Evolutionary conservation across 2,888 invertebrate genomes (phyloP).

Genomic region (Listrodromus nycthemerus): DNA sequence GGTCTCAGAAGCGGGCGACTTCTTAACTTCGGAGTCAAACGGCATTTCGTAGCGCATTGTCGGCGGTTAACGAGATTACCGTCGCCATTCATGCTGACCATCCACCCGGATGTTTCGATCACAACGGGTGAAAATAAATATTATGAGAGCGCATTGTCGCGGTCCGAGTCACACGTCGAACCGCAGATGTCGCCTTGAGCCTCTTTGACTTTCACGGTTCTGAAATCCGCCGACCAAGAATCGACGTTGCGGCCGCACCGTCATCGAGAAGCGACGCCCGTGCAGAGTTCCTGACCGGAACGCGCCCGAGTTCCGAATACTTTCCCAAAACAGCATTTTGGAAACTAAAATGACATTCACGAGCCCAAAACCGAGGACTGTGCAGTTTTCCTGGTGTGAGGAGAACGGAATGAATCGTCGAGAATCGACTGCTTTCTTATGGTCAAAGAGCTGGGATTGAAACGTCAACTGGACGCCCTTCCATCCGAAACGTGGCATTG

Average conservation of each 20-base stretch:
- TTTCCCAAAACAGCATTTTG: conserved; percentile 47
- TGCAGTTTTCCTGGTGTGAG: conserved; percentile 43
- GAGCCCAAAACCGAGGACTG: conserved; percentile 11
- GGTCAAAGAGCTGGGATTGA: conserved; percentile 69
- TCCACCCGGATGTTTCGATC: conserved; percentile 68
- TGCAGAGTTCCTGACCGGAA: conserved; percentile 16
- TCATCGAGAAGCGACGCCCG: conserved; percentile 8
- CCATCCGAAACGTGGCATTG: conserved; percentile 69
- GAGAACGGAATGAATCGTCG: conserved; percentile 35
- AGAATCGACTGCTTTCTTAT: conserved; percentile 18
- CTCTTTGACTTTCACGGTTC: conserved; percentile 75
- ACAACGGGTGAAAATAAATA: conserved; percentile 80
- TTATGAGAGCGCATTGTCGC: conserved; percentile 80
- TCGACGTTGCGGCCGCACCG: neutral
- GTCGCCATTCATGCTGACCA: conserved; percentile 75
- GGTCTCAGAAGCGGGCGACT: conserved; percentile 56
- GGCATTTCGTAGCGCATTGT: conserved; percentile 73
- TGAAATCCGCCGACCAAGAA: conserved; percentile 67
- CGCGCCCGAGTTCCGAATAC: conserved; percentile 15
- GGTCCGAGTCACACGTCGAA: conserved; percentile 53
- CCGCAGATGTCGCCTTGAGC: conserved; percentile 73
- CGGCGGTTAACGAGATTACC: conserved; percentile 78
- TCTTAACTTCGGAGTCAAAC: conserved; percentile 79
- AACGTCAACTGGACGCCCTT: conserved; percentile 74
- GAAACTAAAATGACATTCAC: conserved; percentile 42